Evolutionary conservation across 2,888 invertebrate species (phyloP).

Genomic region (Imbricaverruca yamaguchii): DNA sequence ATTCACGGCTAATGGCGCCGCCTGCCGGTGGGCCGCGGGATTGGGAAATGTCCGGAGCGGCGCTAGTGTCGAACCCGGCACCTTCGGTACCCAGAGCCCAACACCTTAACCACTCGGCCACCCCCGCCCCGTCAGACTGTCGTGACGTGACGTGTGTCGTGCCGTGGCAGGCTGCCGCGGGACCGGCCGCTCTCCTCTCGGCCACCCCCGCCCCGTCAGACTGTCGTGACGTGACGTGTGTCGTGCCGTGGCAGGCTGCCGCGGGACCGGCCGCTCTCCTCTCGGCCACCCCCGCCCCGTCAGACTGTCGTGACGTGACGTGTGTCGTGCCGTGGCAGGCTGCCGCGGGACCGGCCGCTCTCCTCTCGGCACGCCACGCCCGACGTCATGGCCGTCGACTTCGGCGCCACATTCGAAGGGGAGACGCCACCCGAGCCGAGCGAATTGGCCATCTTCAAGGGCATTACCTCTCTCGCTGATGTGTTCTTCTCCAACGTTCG

Average conservation of each 20-base stretch:
- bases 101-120: too few relatives aligned
- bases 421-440: neutral
- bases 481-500: neutral
- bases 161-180: too few relatives aligned
- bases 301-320: too few relatives aligned
- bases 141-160: too few relatives aligned
- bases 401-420: neutral
- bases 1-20: too few relatives aligned
- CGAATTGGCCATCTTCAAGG: neutral
- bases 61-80: too few relatives aligned
- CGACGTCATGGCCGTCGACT: constrained; percentile 1
- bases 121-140: too few relatives aligned
- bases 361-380: neutral
- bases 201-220: neutral
- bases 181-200: neutral
- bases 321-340: neutral
- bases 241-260: too few relatives aligned
- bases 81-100: too few relatives aligned
- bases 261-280: neutral
- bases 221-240: too few relatives aligned
- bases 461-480: neutral
- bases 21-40: too few relatives aligned
- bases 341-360: neutral
- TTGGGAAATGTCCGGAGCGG: too few relatives aligned
- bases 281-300: neutral